Base-by-base conservation (phyloP, 2,888 invertebrate species). In the Cetonia aurata region DNA sequence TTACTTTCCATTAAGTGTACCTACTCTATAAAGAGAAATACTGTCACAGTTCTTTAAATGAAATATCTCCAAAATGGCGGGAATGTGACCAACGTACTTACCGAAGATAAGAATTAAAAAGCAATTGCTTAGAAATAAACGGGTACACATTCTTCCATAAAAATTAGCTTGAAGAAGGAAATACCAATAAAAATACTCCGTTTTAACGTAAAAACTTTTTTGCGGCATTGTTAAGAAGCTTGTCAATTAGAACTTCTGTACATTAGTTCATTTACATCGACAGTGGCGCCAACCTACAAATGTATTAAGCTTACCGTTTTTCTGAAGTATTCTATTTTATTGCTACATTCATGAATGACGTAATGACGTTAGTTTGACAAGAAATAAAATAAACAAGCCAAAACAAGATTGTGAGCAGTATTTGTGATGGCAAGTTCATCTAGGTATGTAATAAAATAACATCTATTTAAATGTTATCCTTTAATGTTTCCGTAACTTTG, bases 361-460 rank as follows among this genome's bases (percentile, higher is more conserved):
- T 37, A 50, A 50, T 65, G 37, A 37, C 37, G 62, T 62, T 48
- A 62, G 17, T 9, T 41, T 57, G 41, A 57, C 56, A 19, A 50
- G 37, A 52, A 65, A 50, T 65, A 50, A 60, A 60, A 62, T 33
- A 62, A 62, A 65, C 41, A 65, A 65, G 37, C 0, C 13, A 6
- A 33, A 50, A 50, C 19, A 52, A 52, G 37, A 37, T 3, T 9
- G 37, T 37, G 8, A 6, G 31, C 10, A 65, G 8, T 41, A 2
- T 6, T 13, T 56, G 42, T 86, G 86, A 90, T 90, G 90, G 90
- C 90, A 86, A 89, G 89, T 86, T 88, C 89, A 82, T 90, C 90
- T 83, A 89, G 89, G 90, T 90, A 86, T 86, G 85, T 86, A 85
- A 55, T 60, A 19, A 8, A 60, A 46, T n/a, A 13, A 65, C 9